These are phyloP conservation scores for Oscheius myriophilus DNA, from an alignment of 2,888 invertebrate species.

Conservation along the genomic window DNA sequence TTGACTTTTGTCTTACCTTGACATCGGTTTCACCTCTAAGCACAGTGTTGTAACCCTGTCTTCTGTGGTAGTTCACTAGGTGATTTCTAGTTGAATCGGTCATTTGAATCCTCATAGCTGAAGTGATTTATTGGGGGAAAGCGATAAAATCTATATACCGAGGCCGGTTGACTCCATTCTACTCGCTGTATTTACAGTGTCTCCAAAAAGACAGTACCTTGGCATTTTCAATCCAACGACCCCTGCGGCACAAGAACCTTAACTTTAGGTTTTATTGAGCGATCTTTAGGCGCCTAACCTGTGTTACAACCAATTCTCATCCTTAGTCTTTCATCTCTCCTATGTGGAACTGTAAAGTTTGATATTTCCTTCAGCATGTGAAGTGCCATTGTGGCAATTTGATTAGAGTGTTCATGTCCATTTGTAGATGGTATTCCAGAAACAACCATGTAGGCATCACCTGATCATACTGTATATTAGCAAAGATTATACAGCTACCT, in stretches of 20 bases:
- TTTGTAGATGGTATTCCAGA: slow-evolving; percentile 6
- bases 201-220: slow-evolving; percentile 12
- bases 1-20: not conserved
- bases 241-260: slow-evolving; percentile 14
- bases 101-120: slow-evolving; percentile 10
- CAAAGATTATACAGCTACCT: not conserved
- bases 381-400: slow-evolving; percentile 12
- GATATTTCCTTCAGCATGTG: slow-evolving; percentile 14
- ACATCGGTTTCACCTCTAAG: slow-evolving; percentile 1
- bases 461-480: not conserved
- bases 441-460: slow-evolving; percentile 13
- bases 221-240: slow-evolving; percentile 19
- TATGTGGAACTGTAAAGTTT: not conserved
- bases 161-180: slow-evolving; percentile 13
- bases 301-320: slow-evolving; percentile 17
- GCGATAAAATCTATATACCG: not conserved
- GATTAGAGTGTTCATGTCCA: slow-evolving; percentile 5
- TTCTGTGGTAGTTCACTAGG: not conserved
- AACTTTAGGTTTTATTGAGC: not conserved
- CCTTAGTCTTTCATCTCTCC: slow-evolving; percentile 1
- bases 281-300: not conserved
- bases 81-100: slow-evolving; percentile 2
- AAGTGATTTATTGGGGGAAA: not conserved
- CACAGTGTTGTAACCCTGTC: not conserved
- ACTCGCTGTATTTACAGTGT: slow-evolving; percentile 18